Percentiles rank a stretch among this genome's conserved stretches.
Evolutionary conservation across 1,140 invertebrate genomes (phyloP).

Genomic region (Zaprionus camerounensis): DNA sequence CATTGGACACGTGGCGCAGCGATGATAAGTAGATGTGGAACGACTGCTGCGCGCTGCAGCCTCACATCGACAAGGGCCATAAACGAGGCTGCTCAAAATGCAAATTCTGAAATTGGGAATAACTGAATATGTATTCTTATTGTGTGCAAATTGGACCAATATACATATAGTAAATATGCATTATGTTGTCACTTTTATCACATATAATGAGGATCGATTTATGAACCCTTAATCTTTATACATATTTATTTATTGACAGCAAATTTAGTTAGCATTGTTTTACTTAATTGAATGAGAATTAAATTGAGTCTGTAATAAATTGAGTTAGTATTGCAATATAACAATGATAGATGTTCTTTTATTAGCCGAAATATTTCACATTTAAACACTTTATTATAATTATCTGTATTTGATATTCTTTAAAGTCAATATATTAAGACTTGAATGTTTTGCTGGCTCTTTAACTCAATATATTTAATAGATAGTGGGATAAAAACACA

Average conservation of each 20-base stretch:
- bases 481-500: too few relatives aligned
- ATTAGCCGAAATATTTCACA: too few relatives aligned
- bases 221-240: too few relatives aligned
- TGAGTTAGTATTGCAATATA: too few relatives aligned
- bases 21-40: constrained; percentile 7
- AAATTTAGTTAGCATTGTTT: not conserved
- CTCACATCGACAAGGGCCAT: not conserved
- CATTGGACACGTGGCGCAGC: constrained; percentile 38
- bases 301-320: too few relatives aligned
- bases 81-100: not conserved
- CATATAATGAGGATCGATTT: not conserved
- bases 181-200: not conserved
- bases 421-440: too few relatives aligned
- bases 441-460: too few relatives aligned
- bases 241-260: not conserved
- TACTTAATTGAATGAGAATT: too few relatives aligned
- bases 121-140: constrained; percentile 3
- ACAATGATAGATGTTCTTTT: too few relatives aligned
- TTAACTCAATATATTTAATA: too few relatives aligned
- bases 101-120: not conserved
- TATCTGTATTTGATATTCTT: too few relatives aligned
- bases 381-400: too few relatives aligned
- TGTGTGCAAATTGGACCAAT: constrained; percentile 1
- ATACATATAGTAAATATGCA: not conserved
- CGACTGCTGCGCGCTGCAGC: not conserved